Evolutionary conservation across 35 echinoderm and acorn worm species (phyloP).

Genomic region (Diadema setosum): DNA sequence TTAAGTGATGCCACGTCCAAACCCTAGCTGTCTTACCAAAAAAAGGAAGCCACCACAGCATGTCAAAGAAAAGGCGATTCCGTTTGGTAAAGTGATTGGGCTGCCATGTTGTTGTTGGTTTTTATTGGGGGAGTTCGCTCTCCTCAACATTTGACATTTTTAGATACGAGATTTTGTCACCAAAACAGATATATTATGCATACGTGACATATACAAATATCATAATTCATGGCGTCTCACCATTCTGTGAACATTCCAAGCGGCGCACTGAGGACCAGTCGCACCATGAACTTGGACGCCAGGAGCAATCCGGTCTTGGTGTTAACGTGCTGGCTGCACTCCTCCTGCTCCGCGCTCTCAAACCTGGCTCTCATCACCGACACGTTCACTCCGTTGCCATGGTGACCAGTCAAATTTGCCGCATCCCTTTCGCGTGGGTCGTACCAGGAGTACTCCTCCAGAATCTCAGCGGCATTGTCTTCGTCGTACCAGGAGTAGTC

Average conservation of each 20-base stretch:
- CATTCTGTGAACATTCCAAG: constrained; percentile 9
- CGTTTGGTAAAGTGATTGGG: too few relatives aligned
- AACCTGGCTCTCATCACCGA: background rate
- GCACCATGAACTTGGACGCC: constrained; percentile 2
- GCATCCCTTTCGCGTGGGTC: background rate
- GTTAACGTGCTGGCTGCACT: background rate
- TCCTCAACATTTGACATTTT: too few relatives aligned
- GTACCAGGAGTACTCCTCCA: background rate
- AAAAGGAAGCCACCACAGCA: too few relatives aligned
- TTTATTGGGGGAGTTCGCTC: too few relatives aligned
- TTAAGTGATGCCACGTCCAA: too few relatives aligned
- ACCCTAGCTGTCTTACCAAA: too few relatives aligned
- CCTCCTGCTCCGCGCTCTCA: background rate
- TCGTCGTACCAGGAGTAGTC: constrained; percentile 9
- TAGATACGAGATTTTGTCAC: too few relatives aligned
- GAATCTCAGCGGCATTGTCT: background rate
- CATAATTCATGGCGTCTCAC: too few relatives aligned
- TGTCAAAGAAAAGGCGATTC: too few relatives aligned
- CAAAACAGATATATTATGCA: too few relatives aligned
- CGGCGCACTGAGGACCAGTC: background rate
- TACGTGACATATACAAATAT: too few relatives aligned
- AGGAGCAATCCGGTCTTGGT: background rate
- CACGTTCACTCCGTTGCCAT: background rate
- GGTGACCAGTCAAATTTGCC: background rate
- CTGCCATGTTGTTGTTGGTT: too few relatives aligned